phyloP scores from a whole-genome alignment of 2,113 vertebrate genomes.

The Rhabdornis inornatus region DNA sequence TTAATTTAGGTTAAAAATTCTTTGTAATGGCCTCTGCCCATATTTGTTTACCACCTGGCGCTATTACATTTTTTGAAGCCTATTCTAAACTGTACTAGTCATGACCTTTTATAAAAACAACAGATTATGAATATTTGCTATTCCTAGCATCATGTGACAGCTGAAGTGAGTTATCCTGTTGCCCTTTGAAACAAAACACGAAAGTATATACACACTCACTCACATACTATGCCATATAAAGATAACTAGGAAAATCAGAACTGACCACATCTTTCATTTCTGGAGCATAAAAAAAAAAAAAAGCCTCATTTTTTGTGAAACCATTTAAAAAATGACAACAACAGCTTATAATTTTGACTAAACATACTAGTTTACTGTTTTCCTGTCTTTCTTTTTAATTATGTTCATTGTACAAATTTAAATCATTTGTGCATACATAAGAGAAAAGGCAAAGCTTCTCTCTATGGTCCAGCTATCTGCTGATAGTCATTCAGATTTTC shows the following conservation, averaged over 20 bases:
- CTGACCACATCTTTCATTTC: not conserved
- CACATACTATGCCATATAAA: not conserved
- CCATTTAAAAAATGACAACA: not conserved
- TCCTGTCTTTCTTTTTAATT: not conserved
- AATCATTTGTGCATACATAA: not conserved
- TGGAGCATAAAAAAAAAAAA: not conserved
- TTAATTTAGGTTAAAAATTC: not conserved
- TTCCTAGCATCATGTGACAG: not conserved
- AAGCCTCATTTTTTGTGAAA: not conserved
- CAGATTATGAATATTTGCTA: not conserved
- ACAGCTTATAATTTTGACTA: not conserved
- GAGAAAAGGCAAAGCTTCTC: not conserved
- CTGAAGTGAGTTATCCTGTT: not conserved
- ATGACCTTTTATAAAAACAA: not conserved
- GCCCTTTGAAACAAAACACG: not conserved
- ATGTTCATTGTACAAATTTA: not conserved
- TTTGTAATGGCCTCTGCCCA: not conserved
- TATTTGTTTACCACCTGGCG: not conserved
- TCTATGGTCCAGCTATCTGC: not conserved
- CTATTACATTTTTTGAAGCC: not conserved
- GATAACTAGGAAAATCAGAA: not conserved
- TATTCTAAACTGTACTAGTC: not conserved
- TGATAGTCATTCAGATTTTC: not conserved
- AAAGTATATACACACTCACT: not conserved
- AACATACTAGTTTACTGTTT: not conserved